Base-by-base conservation (phyloP, 2,797 vertebrate species). In the Rhodeus uyekii region DNA sequence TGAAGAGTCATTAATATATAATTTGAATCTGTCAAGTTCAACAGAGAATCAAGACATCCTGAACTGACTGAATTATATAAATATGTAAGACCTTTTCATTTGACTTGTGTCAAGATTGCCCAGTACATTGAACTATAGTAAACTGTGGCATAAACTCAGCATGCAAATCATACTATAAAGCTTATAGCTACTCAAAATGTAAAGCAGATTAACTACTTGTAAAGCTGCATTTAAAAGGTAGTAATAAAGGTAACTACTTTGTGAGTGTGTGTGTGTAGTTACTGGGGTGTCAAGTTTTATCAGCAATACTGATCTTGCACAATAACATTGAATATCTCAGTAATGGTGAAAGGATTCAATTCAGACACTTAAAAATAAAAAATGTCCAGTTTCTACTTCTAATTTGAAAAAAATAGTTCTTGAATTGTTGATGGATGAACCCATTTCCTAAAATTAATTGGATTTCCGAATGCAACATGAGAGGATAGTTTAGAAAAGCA, bases 1-100 rank as follows among this genome's bases (percentile, higher is more conserved):
- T 64, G 42, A 38, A 77, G 60, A 72, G 76, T 76, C 83, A 78
- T 85, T 63, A 78, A 88, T 83, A 86, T 81, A 83, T 85, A 50
- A 85, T 83, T 83, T 18, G 64, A 61, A 44, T 69, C 74, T 83
- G 76, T 69, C 81, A 75, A 81, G 75, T 78, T 75, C 44, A 85
- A 83, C 74, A 4, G 60, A 44, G 29, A n/a, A 38, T 46, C 50
- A 48, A 81, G 19, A 55, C 69, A 77, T 77, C 18, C 50, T 32
- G 42, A 58, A 75, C 44, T 72, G 55, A 61, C 38, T 18, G 67
- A 58, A 80, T 76, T 61, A 46, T 44, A 19, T 60, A 60, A 42
- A 46, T 58, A n/a, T 13, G 2, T 4, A 73, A 53, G 32, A 48
- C 32, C 19, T n/a, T 53, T 73, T 73, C 46, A 7, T 32, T 50